These are phyloP conservation scores for Tretioscincus oriximinensis DNA, from an alignment of 2,113 vertebrate genomes.

Conservation along the genomic window DNA sequence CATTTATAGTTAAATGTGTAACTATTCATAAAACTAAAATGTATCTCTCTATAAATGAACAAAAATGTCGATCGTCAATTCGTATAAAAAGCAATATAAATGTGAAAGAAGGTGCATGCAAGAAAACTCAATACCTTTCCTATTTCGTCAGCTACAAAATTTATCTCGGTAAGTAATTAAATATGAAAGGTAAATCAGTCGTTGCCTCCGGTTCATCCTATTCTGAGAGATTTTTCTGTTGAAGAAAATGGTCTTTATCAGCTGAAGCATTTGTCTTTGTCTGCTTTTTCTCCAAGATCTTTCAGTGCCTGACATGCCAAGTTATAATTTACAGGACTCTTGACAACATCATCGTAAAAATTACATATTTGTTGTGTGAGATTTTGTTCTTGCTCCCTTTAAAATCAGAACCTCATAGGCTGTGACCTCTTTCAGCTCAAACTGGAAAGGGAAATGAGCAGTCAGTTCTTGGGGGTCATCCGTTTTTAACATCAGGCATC, in stretches of 20 bases:
- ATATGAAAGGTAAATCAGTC: background rate
- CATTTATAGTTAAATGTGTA: too few species aligned
- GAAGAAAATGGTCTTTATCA: background rate
- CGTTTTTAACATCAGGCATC: constrained; percentile 47
- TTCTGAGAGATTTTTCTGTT: background rate
- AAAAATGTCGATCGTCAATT: background rate
- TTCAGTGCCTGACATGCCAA: background rate
- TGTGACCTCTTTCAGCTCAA: constrained; percentile 44
- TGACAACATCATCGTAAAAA: constrained; percentile 55
- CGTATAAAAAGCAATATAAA: background rate
- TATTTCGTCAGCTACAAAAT: constrained; percentile 11
- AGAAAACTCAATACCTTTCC: accelerated
- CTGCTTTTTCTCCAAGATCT: background rate
- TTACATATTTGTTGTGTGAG: constrained; percentile 36
- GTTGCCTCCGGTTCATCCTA: constrained; percentile 15
- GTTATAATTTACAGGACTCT: constrained; percentile 48
- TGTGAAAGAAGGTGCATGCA: background rate
- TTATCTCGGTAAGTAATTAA: constrained; percentile 13
- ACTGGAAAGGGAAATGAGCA: constrained; percentile 41
- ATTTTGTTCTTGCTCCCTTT: constrained; percentile 37
- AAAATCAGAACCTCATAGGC: constrained; percentile 39
- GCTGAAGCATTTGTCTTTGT: background rate
- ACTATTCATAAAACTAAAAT: too few species aligned
- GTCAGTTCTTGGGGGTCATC: constrained; percentile 35
- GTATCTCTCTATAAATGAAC: background rate